phyloP scores from a whole-genome alignment of 1,140 invertebrate species.

The Babylonia areolata region DNA sequence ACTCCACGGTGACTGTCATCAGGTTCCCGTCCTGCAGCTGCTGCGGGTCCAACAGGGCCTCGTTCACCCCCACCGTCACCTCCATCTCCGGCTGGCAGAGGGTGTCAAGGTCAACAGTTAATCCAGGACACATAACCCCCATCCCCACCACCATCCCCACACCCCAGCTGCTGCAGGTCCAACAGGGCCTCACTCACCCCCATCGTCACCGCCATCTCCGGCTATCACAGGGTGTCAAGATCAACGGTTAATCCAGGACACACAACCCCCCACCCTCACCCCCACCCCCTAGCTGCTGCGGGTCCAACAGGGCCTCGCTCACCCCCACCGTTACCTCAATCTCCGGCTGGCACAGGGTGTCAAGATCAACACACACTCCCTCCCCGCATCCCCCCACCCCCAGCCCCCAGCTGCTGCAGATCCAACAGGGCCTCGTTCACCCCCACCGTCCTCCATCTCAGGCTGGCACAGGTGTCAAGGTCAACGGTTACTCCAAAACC shows the following conservation, averaged over 20 bases:
- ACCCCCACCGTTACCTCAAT: conserved; percentile 71
- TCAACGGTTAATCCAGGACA: too few relatives aligned
- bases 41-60: conserved; percentile 67
- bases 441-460: conserved; percentile 69
- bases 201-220: conserved; percentile 72
- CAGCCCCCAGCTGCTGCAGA: conserved; percentile 58
- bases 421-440: conserved; percentile 70
- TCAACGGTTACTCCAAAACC: too few relatives aligned
- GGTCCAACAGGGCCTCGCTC: conserved; percentile 68
- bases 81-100: conserved; percentile 72
- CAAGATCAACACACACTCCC: too few relatives aligned
- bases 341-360: conserved; percentile 62
- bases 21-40: conserved; percentile 67
- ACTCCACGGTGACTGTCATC: conserved; percentile 71
- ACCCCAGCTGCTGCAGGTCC: conserved; percentile 58
- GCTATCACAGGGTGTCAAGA: conserved; percentile 51
- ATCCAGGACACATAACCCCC: too few relatives aligned
- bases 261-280: too few relatives aligned
- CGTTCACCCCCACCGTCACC: conserved; percentile 66
- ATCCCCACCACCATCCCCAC: too few relatives aligned
- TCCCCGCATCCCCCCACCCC: too few relatives aligned
- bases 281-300: conserved; percentile 57
- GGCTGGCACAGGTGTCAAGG: conserved; percentile 59
- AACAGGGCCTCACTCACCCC: conserved; percentile 70
- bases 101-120: too few relatives aligned